Percentiles rank a stretch among this genome's conserved stretches.
Conservation (phyloP, 2,888 invertebrate species). For the Chymomyza procnemis region DNA sequence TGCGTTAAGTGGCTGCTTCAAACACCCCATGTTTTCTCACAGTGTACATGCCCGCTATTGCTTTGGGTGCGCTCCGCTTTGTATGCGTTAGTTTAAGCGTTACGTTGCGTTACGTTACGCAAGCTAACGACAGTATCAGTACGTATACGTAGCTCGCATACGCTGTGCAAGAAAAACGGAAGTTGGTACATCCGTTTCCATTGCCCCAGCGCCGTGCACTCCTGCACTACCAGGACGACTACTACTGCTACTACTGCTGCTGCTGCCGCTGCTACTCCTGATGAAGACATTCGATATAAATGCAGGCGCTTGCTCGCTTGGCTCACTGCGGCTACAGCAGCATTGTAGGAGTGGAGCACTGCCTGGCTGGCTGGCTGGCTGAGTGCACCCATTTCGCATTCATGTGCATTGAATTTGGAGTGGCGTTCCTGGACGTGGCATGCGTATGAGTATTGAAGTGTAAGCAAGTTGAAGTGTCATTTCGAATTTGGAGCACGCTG, state of each 20-base stretch:
- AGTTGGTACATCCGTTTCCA: slow-evolving; percentile 62
- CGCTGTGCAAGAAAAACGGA: slow-evolving; percentile 44
- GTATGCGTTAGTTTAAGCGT: neutral
- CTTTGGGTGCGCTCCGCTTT: neutral
- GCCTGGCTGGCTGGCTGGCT: neutral
- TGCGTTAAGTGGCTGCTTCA: too few relatives aligned
- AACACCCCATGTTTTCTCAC: neutral
- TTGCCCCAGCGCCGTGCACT: too few relatives aligned
- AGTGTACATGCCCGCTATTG: neutral
- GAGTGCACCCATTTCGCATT: slow-evolving; percentile 46
- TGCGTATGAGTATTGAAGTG: slow-evolving; percentile 62
- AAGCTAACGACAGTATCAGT: neutral
- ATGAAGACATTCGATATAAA: slow-evolving; percentile 70
- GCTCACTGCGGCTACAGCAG: neutral
- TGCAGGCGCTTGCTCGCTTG: slow-evolving; percentile 42
- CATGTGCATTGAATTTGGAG: slow-evolving; percentile 42
- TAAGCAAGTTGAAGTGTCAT: slow-evolving; percentile 67
- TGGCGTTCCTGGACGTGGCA: slow-evolving; percentile 62
- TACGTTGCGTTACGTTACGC: neutral
- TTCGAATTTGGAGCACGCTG: slow-evolving; percentile 58
- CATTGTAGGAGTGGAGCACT: neutral
- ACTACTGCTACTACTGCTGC: too few relatives aligned
- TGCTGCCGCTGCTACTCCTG: slow-evolving; percentile 36
- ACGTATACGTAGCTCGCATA: neutral
- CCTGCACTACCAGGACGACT: too few relatives aligned